Conservation (phyloP, 2,888 invertebrate genomes). For the Sinhomidia bicolor region DNA sequence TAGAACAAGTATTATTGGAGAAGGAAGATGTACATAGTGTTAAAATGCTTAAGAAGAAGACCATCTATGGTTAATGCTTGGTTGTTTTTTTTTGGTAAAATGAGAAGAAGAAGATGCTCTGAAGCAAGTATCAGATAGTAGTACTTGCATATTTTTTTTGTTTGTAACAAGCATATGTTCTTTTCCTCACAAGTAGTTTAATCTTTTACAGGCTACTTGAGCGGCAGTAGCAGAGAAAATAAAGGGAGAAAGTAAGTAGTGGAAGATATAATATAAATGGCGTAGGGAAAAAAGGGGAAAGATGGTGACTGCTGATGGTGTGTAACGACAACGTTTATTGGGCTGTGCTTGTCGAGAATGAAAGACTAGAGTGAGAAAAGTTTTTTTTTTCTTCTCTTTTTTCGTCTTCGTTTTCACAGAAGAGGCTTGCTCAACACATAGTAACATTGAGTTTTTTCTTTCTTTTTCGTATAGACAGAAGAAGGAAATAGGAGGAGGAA, state of each 20-base stretch:
- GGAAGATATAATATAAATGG: conserved; percentile 58
- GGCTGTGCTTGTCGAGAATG: conserved; percentile 62
- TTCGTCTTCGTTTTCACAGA: no score
- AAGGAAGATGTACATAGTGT: no score
- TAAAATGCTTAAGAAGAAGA: no score
- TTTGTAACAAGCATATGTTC: conserved; percentile 36
- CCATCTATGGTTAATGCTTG: no score
- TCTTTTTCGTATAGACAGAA: background rate
- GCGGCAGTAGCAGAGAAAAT: background rate
- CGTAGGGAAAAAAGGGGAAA: background rate
- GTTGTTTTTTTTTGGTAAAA: background rate
- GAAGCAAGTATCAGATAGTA: background rate
- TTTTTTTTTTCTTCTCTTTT: no score
- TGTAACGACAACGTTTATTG: conserved; percentile 70
- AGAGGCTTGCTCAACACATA: no score
- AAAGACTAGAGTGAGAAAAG: conserved; percentile 52
- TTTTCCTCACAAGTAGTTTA: conserved; percentile 54
- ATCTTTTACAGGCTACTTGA: conserved; percentile 61
- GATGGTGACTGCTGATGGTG: conserved; percentile 67
- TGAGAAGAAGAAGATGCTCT: background rate
- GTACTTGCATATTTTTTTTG: background rate
- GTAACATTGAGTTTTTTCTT: no score
- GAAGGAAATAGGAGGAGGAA: no score
- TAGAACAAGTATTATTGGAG: background rate
- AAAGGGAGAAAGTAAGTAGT: background rate